Percentiles rank a stretch among this genome's conserved stretches.
Evolutionary conservation across 2,113 vertebrate genomes (phyloP).

Genomic region (Tursiops truncatus): DNA sequence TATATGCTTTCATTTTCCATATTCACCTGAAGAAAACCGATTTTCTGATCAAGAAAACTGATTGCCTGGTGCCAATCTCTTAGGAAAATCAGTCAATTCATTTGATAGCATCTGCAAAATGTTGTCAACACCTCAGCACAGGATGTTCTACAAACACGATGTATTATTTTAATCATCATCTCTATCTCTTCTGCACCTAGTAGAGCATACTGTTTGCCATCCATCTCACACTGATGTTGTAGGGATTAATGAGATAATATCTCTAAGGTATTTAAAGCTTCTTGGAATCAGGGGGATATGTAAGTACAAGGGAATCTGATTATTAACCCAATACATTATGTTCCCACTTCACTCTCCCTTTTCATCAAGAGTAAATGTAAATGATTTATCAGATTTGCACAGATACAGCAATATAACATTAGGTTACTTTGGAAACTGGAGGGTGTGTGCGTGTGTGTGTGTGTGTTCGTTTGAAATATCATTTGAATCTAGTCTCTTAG

Average conservation of each 20-base stretch:
- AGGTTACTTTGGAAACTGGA: not conserved
- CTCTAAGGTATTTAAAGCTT: slow-evolving; percentile 44
- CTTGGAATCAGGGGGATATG: slow-evolving; percentile 32
- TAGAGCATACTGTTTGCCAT: not conserved
- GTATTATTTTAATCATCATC: not conserved
- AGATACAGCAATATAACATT: slow-evolving; percentile 6
- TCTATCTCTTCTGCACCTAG: not conserved
- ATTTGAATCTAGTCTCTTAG: slow-evolving; percentile 38
- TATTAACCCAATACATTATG: not conserved
- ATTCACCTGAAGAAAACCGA: not conserved
- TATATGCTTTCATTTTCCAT: not conserved
- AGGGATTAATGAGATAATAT: slow-evolving; percentile 58
- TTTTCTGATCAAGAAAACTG: not conserved
- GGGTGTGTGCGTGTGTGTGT: not conserved
- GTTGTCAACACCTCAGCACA: slow-evolving; percentile 5
- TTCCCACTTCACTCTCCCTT: slow-evolving; percentile 1
- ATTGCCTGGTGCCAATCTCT: not conserved
- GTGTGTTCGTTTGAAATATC: slow-evolving; percentile 45
- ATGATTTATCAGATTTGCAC: slow-evolving; percentile 10
- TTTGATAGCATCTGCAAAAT: slow-evolving; percentile 36
- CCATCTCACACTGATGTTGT: not conserved
- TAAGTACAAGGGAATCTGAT: slow-evolving; percentile 52
- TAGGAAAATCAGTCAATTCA: slow-evolving; percentile 10
- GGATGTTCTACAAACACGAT: not conserved
- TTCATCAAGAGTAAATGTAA: not conserved